Conservation (phyloP, 2,888 invertebrate species). For the Tachystola acroxantha region DNA sequence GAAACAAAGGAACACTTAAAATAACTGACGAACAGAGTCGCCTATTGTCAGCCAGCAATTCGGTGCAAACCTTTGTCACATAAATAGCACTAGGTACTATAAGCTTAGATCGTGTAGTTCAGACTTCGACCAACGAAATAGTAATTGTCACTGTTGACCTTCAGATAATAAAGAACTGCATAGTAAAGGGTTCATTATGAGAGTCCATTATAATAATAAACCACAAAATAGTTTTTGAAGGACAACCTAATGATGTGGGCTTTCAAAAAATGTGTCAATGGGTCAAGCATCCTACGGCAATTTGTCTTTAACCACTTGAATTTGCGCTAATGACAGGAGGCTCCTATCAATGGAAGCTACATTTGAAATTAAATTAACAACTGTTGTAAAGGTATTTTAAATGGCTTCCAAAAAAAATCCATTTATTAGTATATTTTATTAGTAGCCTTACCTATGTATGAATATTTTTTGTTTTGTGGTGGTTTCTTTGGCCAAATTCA, state of each 20-base stretch:
- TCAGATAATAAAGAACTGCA: not conserved
- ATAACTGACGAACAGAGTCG: not conserved
- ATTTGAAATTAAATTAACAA: too few species aligned
- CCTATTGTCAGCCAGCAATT: constrained; percentile 4
- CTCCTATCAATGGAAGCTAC: too few species aligned
- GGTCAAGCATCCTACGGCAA: constrained; percentile 8
- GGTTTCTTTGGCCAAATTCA: too few species aligned
- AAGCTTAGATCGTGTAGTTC: not conserved
- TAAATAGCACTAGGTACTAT: not conserved
- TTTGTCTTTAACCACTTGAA: constrained; percentile 1
- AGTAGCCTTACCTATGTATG: too few species aligned
- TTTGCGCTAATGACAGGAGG: not conserved
- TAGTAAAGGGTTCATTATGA: not conserved
- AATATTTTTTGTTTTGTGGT: too few species aligned
- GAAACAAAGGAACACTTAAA: constrained; percentile 1
- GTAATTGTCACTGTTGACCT: not conserved
- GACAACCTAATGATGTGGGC: constrained; percentile 1
- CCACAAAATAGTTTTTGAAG: not conserved
- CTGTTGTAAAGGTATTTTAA: too few species aligned
- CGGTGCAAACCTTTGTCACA: not conserved
- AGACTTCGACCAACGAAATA: not conserved
- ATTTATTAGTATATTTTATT: too few species aligned
- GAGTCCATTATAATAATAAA: too few species aligned
- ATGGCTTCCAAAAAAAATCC: too few species aligned
- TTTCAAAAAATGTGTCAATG: constrained; percentile 6